Percentiles rank a stretch among this genome's conserved stretches.
Evolutionary conservation across 2,797 vertebrate genomes (phyloP).

Genomic region (Tangara arthus): DNA sequence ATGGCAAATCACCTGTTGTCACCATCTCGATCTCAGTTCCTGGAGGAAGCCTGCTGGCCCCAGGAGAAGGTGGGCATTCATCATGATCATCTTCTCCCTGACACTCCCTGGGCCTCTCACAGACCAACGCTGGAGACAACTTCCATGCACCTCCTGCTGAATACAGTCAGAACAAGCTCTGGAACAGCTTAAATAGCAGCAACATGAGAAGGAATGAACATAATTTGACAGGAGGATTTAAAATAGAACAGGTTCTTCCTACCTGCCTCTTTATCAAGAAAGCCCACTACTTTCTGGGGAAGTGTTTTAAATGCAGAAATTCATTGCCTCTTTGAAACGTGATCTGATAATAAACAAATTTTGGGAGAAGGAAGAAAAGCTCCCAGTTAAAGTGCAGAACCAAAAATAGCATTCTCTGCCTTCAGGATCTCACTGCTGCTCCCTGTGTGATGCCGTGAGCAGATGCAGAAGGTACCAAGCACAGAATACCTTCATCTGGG

Average conservation of each 20-base stretch:
- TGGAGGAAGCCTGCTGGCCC: neutral
- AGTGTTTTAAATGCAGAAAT: neutral
- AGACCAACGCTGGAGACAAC: neutral
- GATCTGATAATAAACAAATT: neutral
- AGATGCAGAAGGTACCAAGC: neutral
- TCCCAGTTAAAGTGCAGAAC: neutral
- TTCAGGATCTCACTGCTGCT: neutral
- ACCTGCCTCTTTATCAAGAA: neutral
- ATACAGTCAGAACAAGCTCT: neutral
- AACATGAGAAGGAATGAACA: neutral
- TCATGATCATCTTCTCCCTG: neutral
- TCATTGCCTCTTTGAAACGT: neutral
- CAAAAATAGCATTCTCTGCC: neutral
- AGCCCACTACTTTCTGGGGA: neutral
- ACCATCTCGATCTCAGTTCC: neutral
- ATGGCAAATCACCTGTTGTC: neutral
- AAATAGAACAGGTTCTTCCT: neutral
- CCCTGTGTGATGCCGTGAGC: accelerated
- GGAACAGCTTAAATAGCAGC: neutral
- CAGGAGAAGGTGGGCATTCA: neutral
- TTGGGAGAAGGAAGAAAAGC: neutral
- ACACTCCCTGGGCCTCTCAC: neutral
- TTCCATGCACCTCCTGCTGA: accelerated
- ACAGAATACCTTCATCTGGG: neutral
- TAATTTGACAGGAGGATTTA: neutral